Base-by-base conservation (phyloP, 2,888 invertebrate species). In the Eurytoma californica region DNA sequence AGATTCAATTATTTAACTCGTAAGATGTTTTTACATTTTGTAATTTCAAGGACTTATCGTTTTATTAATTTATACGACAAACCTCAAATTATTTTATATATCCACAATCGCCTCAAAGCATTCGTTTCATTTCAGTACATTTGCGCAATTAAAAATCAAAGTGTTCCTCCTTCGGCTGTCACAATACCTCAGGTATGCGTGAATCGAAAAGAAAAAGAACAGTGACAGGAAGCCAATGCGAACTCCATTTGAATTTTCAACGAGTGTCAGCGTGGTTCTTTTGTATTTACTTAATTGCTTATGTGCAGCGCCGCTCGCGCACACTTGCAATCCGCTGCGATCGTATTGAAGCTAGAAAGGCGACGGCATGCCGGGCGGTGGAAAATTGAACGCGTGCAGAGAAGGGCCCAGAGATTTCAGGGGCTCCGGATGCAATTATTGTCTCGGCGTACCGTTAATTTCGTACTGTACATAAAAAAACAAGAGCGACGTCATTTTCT, bases 251-350 rank as follows among this genome's bases (percentile, higher is more conserved):
- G 68, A 68, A 68, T 68, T 68, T 55, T 24, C 30, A 55, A 55
- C 68, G 68, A 68, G 68, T 55, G 24, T 69, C 74, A 75, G 75
- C 80, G 80, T 78, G 53, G 77, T 77, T 80, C 70, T 82, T 83
- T 82, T 82, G 80, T 82, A 82, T 83, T 83, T 84, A 83, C 82
- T 84, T 82, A 83, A 82, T 82, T 82, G 80, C 81, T 84, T 74
- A 75, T 78, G 80, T 80, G 82, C 82, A 83, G 73, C 75, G 77
- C 77, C 78, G 76, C 69, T 80, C 83, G 79, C 80, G 66, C 39
- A 60, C 69, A 65, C 68, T 70, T 78, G 79, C 81, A 83, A 74
- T 80, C 74, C 66, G 70, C 70, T 57, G 70, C 69, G 58, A 77
- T 72, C 39, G 58, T 68, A 72, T 39, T 61, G 49, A 60, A 47